Evolutionary conservation across 1,140 invertebrate species (phyloP).

Genomic region (Pristionchus pacificus): DNA sequence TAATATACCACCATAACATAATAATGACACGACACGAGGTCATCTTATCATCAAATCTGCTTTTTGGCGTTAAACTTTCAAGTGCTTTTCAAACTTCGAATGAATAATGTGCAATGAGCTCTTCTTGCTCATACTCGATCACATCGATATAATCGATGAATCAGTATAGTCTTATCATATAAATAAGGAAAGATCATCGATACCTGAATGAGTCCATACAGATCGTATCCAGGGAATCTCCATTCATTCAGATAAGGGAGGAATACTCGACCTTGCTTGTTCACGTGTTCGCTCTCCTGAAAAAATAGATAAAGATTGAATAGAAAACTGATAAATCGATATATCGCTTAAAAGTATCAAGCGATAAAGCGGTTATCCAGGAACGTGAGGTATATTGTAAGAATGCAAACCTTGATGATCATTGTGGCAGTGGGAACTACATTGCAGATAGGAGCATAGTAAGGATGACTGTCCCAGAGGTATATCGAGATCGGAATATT

Average conservation of each 20-base stretch:
- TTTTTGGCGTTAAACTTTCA: no score
- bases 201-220: slow-evolving; percentile 49
- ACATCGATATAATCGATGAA: no score
- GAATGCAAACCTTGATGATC: slow-evolving; percentile 72
- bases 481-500: slow-evolving; percentile 95
- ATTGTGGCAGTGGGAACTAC: slow-evolving; percentile 91
- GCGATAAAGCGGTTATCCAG: no score
- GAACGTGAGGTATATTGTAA: neutral
- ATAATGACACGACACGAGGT: neutral
- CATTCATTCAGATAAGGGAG: slow-evolving; percentile 94
- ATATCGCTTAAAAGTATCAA: neutral
- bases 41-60: no score
- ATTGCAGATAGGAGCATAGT: slow-evolving; percentile 93
- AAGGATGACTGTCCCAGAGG: slow-evolving; percentile 92
- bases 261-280: slow-evolving; percentile 82
- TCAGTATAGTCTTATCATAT: no score
- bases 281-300: slow-evolving; percentile 28
- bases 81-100: no score
- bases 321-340: neutral
- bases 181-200: slow-evolving; percentile 19
- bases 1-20: neutral
- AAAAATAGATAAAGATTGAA: neutral
- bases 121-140: no score
- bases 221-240: slow-evolving; percentile 69
- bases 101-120: no score